Evolutionary conservation across 2,113 vertebrate species (phyloP).

Genomic region (Pseudonaja textilis): DNA sequence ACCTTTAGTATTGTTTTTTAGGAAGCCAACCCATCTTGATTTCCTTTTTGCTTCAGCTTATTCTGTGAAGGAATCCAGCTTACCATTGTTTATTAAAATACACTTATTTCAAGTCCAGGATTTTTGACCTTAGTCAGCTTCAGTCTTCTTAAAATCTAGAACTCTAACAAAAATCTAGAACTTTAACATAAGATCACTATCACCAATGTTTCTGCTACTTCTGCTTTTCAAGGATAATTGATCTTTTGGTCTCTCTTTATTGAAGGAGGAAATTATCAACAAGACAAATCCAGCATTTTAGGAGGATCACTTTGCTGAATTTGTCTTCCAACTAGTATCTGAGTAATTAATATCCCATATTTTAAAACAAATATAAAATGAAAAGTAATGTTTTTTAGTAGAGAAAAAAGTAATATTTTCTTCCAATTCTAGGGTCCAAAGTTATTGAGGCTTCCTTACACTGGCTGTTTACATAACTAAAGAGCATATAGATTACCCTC

Average conservation of each 20-base stretch:
- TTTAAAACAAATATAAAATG: background rate
- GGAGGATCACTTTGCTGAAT: background rate
- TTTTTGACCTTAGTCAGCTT: background rate
- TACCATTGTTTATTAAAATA: background rate
- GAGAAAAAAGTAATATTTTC: background rate
- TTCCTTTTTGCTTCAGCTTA: background rate
- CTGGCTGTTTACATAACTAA: background rate
- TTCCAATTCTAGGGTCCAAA: background rate
- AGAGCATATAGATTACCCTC: background rate
- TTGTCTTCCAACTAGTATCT: background rate
- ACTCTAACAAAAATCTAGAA: background rate
- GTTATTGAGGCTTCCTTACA: background rate
- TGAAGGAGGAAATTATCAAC: background rate
- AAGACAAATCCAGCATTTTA: background rate
- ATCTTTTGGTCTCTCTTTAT: background rate
- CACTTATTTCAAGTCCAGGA: background rate
- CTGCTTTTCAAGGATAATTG: background rate
- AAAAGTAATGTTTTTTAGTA: background rate
- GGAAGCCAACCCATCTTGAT: background rate
- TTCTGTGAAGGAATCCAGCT: background rate
- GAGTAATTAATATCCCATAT: background rate
- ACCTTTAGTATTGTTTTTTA: background rate
- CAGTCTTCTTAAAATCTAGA: background rate
- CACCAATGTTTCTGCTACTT: background rate
- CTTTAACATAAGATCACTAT: background rate